Evolutionary conservation across 1,140 invertebrate species (phyloP).

Genomic region (Bombus impatiens): DNA sequence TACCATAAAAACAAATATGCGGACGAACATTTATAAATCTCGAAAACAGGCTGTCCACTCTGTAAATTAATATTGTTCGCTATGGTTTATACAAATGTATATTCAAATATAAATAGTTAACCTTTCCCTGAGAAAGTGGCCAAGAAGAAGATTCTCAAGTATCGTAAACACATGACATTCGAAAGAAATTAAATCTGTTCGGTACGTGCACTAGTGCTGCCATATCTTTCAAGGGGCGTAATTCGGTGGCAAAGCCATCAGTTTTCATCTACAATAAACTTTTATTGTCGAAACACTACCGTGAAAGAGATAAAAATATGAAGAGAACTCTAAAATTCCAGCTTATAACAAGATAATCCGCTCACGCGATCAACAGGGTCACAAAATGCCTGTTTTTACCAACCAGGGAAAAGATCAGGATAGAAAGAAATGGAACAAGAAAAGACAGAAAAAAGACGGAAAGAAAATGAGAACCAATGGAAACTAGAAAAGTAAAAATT

Average conservation of each 20-base stretch:
- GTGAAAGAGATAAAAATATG: background rate
- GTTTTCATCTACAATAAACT: background rate
- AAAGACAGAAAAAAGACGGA: background rate
- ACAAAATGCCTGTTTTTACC: constrained; percentile 15
- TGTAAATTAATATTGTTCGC: too few relatives aligned
- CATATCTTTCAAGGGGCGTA: background rate
- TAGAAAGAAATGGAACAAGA: too few relatives aligned
- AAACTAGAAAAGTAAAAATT: constrained; percentile 23
- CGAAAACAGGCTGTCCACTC: too few relatives aligned
- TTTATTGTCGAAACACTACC: background rate
- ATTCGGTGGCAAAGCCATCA: background rate
- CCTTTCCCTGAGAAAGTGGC: too few relatives aligned
- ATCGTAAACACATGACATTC: too few relatives aligned
- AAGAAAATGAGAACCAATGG: background rate
- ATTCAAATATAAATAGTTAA: too few relatives aligned
- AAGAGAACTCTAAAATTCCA: background rate
- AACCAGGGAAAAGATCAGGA: background rate
- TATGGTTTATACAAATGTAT: too few relatives aligned
- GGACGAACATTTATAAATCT: too few relatives aligned
- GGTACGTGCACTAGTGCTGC: background rate
- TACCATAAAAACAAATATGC: too few relatives aligned
- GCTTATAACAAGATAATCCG: constrained; percentile 42
- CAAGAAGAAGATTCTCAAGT: too few relatives aligned
- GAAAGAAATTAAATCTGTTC: too few relatives aligned
- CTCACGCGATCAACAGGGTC: background rate